phyloP scores from a whole-genome alignment of 2,888 invertebrate species.

The Rhamnusium bicolor region DNA sequence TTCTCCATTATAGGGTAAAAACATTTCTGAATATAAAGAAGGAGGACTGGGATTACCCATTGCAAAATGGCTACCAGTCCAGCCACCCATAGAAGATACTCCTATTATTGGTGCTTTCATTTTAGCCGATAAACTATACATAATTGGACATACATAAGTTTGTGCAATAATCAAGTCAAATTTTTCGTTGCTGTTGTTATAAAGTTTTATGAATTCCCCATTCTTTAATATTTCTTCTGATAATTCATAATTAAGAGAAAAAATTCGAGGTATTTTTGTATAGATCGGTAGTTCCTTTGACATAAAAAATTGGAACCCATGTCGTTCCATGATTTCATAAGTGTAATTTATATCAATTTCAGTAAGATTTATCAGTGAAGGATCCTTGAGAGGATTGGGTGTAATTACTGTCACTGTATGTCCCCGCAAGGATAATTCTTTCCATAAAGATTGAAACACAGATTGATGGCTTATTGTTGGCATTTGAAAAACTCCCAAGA shows the following conservation, averaged over 20 bases:
- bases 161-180: slow-evolving; percentile 61
- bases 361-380: slow-evolving; percentile 59
- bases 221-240: slow-evolving; percentile 52
- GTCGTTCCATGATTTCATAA: slow-evolving; percentile 50
- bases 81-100: slow-evolving; percentile 60
- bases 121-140: slow-evolving; percentile 55
- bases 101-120: slow-evolving; percentile 56
- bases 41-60: slow-evolving; percentile 59
- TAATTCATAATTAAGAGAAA: slow-evolving; percentile 53
- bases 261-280: slow-evolving; percentile 53
- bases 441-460: slow-evolving; percentile 60
- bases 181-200: slow-evolving; percentile 50
- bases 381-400: slow-evolving; percentile 61
- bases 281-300: slow-evolving; percentile 53
- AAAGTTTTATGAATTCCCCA: slow-evolving; percentile 55
- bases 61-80: slow-evolving; percentile 55
- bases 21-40: slow-evolving; percentile 60
- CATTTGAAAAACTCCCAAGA: slow-evolving; percentile 57
- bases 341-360: slow-evolving; percentile 62
- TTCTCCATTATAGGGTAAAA: slow-evolving; percentile 56
- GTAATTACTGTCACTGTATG: slow-evolving; percentile 63
- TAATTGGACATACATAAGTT: slow-evolving; percentile 56
- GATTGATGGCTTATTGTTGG: slow-evolving; percentile 60
- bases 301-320: slow-evolving; percentile 59
- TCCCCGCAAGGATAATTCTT: slow-evolving; percentile 61